Conservation (phyloP, 2,888 invertebrate species). For the Ornithoptera priamus region DNA sequence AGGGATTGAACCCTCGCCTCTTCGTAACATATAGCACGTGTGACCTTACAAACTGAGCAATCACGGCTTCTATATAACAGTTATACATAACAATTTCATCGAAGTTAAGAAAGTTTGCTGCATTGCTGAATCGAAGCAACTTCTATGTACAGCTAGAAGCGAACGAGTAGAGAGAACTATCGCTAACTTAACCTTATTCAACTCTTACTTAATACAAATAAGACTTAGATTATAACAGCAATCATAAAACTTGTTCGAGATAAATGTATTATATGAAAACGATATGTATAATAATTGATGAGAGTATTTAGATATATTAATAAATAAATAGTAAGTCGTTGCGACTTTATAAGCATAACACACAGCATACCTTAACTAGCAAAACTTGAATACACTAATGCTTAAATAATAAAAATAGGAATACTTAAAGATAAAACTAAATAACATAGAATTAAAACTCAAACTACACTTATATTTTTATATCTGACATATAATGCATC, state of each 20-base stretch:
- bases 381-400: constrained; percentile 68
- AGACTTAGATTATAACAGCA: constrained; percentile 51
- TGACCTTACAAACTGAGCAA: too few relatives aligned
- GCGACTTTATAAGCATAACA: constrained; percentile 58
- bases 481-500: too few relatives aligned
- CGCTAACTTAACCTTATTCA: constrained; percentile 49
- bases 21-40: too few relatives aligned
- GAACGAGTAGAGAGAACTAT: constrained; percentile 49
- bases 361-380: constrained; percentile 70
- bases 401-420: constrained; percentile 28
- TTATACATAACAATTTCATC: too few relatives aligned
- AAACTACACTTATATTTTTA: too few relatives aligned
- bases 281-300: constrained; percentile 73
- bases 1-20: too few relatives aligned
- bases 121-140: constrained; percentile 49
- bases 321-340: constrained; percentile 33
- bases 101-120: too few relatives aligned
- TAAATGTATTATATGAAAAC: constrained; percentile 53
- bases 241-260: constrained; percentile 62
- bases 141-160: constrained; percentile 57
- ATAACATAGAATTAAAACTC: too few relatives aligned
- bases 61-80: too few relatives aligned
- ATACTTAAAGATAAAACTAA: too few relatives aligned
- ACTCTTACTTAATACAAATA: constrained; percentile 50
- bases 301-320: constrained; percentile 55